Evolutionary conservation across 2,113 vertebrate genomes (phyloP), one percentile per base, ranked within the genome.

Genomic region (Rhynchomys soricoides): DNA sequence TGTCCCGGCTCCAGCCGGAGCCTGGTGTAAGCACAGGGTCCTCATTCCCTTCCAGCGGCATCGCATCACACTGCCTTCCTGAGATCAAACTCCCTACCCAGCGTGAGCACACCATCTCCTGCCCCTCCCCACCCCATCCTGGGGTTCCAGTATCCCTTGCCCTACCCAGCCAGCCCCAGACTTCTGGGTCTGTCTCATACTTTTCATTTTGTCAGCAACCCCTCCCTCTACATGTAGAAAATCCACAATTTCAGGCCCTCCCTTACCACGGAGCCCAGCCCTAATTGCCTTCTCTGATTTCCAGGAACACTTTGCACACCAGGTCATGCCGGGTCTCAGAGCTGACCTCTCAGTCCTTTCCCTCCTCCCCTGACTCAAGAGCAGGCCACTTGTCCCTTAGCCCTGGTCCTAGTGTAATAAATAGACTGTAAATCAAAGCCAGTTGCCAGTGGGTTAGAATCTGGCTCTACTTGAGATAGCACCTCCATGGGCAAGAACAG

Each of bases 191-290:
- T 26, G 34, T n/a, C 8, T 75, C 37, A 19, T 43, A n/a, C 19
- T 31, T 11, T 34, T 22, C n/a, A 37, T 12, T 29, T 15, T 13
- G 79, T 74, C 94, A 86, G 75, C 31, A 94, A 26, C 3, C 34
- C 73, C 77, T 57, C 43, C 78, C 64, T 50, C 22, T 5, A 22
- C 40, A 5, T 29, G 45, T 55, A 89, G 92, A n/a, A 90, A 66
- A 59, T 2, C 57, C 59, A 48, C 40, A 9, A 6, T 31, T 43
- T 70, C 29, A 57, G 93, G 62, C 1, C 19, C 50, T 55, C 11
- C 40, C 31, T n/a, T 66, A 74, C 48, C 70, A 62, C 2, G 0
- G 8, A 57, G 16, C 5, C 12, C 37, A 1, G 0, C 8, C 73
- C 78, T 19, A 48, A 34, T 22, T 16, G 5, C 50, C 59, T 31